Percentiles rank a stretch among this genome's conserved stretches.
Evolutionary conservation across 2,888 invertebrate genomes (phyloP).

Genomic region (Eupsilia transversa): DNA sequence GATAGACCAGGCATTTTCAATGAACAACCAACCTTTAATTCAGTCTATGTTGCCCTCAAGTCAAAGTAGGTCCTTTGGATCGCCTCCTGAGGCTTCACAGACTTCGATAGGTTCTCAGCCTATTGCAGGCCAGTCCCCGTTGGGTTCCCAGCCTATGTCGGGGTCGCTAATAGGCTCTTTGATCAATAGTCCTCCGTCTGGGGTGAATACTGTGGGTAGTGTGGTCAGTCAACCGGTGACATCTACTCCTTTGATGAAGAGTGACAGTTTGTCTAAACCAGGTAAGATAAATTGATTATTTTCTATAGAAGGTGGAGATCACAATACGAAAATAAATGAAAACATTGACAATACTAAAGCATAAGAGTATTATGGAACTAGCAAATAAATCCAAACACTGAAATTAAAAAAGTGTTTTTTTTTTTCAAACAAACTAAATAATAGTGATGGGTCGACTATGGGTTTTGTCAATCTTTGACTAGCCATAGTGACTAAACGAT

Average conservation of each 20-base stretch:
- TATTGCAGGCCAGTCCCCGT: constrained; percentile 62
- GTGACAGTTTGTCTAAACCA: constrained; percentile 83
- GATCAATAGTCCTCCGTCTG: constrained; percentile 79
- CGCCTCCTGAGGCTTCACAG: constrained; percentile 42
- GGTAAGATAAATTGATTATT: constrained; percentile 71
- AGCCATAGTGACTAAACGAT: too few species aligned
- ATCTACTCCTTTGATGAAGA: constrained; percentile 83
- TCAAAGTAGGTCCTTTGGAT: constrained; percentile 23
- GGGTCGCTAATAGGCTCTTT: constrained; percentile 77
- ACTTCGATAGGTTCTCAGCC: constrained; percentile 27
- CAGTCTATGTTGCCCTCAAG: constrained; percentile 34
- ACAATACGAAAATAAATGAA: background rate
- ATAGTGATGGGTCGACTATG: too few species aligned
- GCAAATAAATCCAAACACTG: too few species aligned
- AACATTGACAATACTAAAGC: background rate
- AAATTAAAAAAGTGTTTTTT: too few species aligned
- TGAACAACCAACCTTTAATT: constrained; percentile 6
- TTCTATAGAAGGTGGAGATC: background rate
- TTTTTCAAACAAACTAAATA: too few species aligned
- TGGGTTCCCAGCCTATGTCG: constrained; percentile 72
- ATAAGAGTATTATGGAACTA: too few species aligned
- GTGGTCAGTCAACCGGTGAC: constrained; percentile 82
- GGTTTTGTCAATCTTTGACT: too few species aligned
- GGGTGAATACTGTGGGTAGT: constrained; percentile 69
- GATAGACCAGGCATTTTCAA: constrained; percentile 42